These are phyloP conservation scores for Girardia tigrina DNA, from an alignment of 2,888 invertebrate genomes.

Conservation along the genomic window DNA sequence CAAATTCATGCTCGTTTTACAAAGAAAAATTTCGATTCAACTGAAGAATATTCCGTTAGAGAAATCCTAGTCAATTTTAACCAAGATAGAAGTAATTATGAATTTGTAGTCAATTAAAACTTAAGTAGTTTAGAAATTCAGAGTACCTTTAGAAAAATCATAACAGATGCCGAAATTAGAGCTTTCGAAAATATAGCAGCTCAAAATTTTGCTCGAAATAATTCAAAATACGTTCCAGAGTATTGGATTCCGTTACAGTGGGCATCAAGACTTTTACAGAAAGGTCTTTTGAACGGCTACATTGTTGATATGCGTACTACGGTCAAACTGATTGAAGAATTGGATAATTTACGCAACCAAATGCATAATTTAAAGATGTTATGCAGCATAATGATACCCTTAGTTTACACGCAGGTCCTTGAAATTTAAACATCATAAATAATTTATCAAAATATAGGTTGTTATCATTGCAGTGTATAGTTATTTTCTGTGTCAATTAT, in stretches of 20 bases:
- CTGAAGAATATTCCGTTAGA: background rate
- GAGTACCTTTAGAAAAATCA: slow-evolving; percentile 36
- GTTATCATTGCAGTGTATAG: slow-evolving; percentile 34
- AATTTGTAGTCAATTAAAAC: background rate
- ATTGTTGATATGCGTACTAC: slow-evolving; percentile 33
- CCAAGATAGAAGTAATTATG: background rate
- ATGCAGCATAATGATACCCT: background rate
- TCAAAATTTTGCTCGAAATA: slow-evolving; percentile 33
- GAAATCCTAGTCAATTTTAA: slow-evolving; percentile 15
- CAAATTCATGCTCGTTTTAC: background rate
- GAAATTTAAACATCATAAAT: background rate
- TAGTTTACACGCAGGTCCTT: slow-evolving; percentile 3
- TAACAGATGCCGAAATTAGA: slow-evolving; percentile 33
- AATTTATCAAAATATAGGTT: slow-evolving; percentile 14
- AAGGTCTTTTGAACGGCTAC: slow-evolving; percentile 36
- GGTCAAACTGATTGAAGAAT: slow-evolving; percentile 32
- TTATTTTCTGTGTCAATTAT: slow-evolving; percentile 32
- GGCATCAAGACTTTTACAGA: slow-evolving; percentile 32
- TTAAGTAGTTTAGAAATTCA: slow-evolving; percentile 28
- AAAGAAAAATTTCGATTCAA: slow-evolving; percentile 1
- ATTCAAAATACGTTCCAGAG: slow-evolving; percentile 33
- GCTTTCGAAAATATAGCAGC: slow-evolving; percentile 34
- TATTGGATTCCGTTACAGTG: slow-evolving; percentile 36
- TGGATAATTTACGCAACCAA: background rate
- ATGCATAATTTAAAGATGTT: slow-evolving; percentile 20